Conservation (phyloP, 2,888 invertebrate genomes). For the Cabera pusaria region DNA sequence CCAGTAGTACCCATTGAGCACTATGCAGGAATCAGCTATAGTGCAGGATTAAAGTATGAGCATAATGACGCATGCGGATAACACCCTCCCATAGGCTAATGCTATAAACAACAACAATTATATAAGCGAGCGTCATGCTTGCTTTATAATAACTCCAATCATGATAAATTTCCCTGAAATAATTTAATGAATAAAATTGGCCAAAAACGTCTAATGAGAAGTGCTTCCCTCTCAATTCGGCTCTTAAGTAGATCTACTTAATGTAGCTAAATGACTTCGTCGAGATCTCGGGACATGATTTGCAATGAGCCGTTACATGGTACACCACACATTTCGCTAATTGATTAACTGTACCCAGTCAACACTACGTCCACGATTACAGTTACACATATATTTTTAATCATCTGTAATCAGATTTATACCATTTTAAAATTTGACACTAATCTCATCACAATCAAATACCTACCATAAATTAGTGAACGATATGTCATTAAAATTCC, state of each 20-base stretch:
- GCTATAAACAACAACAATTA: too few relatives aligned
- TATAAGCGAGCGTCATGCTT: too few relatives aligned
- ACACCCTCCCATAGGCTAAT: too few relatives aligned
- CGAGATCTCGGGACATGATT: constrained; percentile 31
- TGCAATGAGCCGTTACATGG: constrained; percentile 41
- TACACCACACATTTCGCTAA: constrained; percentile 55
- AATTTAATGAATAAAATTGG: too few relatives aligned
- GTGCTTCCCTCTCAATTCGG: background rate
- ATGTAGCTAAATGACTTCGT: constrained; percentile 25
- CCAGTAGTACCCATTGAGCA: too few relatives aligned
- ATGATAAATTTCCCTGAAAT: too few relatives aligned
- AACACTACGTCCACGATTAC: constrained; percentile 37
- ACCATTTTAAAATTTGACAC: constrained; percentile 43
- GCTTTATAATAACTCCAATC: too few relatives aligned
- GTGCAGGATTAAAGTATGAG: too few relatives aligned
- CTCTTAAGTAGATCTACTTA: constrained; percentile 14
- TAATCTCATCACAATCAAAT: constrained; percentile 39
- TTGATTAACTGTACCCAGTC: constrained; percentile 57
- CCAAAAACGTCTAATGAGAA: background rate
- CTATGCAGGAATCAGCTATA: too few relatives aligned
- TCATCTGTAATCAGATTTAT: constrained; percentile 52
- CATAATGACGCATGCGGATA: too few relatives aligned
- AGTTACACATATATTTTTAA: constrained; percentile 50
- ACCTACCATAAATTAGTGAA: constrained; percentile 35
- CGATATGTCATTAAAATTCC: constrained; percentile 30